Evolutionary conservation across 2,797 vertebrate genomes (phyloP).

Genomic region (Takifugu ocellatus): DNA sequence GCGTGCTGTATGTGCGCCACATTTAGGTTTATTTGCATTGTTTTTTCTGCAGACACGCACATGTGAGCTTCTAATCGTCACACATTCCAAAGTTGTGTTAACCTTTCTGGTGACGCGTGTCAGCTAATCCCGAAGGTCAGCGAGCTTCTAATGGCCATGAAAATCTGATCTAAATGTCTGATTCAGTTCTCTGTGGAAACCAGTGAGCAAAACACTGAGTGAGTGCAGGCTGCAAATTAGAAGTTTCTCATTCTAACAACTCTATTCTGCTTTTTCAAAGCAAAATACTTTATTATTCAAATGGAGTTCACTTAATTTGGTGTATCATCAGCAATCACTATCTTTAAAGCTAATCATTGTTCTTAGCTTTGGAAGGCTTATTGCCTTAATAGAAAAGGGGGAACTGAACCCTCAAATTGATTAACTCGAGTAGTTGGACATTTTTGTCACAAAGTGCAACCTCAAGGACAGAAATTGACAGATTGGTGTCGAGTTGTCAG

Average conservation of each 20-base stretch:
- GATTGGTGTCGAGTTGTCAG: too few relatives aligned
- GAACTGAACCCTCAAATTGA: too few relatives aligned
- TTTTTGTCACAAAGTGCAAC: too few relatives aligned
- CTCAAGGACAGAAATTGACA: too few relatives aligned
- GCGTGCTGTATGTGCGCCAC: slow-evolving; percentile 34
- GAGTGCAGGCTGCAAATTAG: slow-evolving; percentile 9
- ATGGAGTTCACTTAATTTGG: not conserved
- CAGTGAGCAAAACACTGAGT: slow-evolving; percentile 33
- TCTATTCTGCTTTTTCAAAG: too few relatives aligned
- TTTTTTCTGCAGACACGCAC: slow-evolving; percentile 8
- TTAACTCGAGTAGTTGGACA: too few relatives aligned
- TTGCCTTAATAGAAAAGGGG: too few relatives aligned
- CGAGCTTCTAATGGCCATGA: slow-evolving; percentile 52
- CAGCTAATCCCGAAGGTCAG: slow-evolving; percentile 63
- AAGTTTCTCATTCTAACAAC: slow-evolving; percentile 10
- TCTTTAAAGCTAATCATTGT: too few relatives aligned
- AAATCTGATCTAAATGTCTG: slow-evolving; percentile 51
- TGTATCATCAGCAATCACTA: not conserved
- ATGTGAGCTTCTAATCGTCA: slow-evolving; percentile 46
- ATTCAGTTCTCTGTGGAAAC: slow-evolving; percentile 44
- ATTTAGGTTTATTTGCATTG: slow-evolving; percentile 19
- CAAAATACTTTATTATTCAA: too few relatives aligned
- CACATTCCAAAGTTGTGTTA: slow-evolving; percentile 65
- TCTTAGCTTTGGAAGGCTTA: too few relatives aligned
- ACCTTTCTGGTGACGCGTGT: slow-evolving; percentile 69